These are phyloP conservation scores for Noctilio leporinus DNA, from an alignment of 2,113 vertebrate species.

Conservation along the genomic window DNA sequence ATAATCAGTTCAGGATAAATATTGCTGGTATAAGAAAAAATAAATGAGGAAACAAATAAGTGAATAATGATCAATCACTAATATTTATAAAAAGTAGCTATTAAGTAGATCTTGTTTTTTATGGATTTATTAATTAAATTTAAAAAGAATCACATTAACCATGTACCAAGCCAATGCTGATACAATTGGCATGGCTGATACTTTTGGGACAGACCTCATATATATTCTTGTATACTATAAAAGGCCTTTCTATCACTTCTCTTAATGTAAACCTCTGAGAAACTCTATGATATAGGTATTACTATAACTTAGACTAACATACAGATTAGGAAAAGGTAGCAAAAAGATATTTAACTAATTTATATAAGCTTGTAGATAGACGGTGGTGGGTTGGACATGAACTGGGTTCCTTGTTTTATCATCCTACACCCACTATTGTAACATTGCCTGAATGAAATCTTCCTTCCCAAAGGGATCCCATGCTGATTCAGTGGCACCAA, in stretches of 20 bases:
- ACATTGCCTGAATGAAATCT: neutral
- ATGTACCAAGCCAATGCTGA: too few species aligned
- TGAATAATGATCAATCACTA: neutral
- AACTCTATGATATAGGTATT: neutral
- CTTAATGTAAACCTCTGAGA: neutral
- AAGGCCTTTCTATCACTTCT: neutral
- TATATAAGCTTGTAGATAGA: neutral
- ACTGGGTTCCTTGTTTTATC: neutral
- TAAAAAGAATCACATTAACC: neutral
- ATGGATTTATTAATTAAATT: neutral
- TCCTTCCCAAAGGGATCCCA: neutral
- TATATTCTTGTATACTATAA: neutral
- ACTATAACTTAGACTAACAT: neutral
- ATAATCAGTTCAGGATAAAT: neutral
- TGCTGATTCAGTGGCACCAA: neutral
- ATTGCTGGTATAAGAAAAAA: neutral
- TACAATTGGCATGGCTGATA: too few species aligned
- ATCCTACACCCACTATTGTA: neutral
- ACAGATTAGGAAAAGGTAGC: neutral
- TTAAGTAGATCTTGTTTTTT: neutral
- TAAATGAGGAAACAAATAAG: neutral
- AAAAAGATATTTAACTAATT: neutral
- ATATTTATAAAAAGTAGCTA: neutral
- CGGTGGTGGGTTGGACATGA: fast-evolving
- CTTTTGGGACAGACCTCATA: too few species aligned